A percentile compares a stretch with the other conserved stretches of the same genome.
Evolutionary conservation across 2,888 invertebrate genomes (phyloP).

Genomic region (Cerastis leucographa): DNA sequence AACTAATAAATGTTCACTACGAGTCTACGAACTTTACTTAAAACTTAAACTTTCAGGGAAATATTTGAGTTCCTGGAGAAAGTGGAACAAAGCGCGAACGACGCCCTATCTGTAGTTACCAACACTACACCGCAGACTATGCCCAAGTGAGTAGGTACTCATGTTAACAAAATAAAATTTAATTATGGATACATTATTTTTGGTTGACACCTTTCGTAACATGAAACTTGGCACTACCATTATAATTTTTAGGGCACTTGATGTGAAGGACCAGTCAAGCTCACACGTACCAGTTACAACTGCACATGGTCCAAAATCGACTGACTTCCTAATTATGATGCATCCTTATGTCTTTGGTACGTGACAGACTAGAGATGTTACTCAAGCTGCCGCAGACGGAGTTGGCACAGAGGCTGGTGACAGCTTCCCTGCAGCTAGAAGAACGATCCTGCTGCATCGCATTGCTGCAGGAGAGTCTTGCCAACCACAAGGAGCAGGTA

Average conservation of each 20-base stretch:
- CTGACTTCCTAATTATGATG: background rate
- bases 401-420: slow-evolving; percentile 91
- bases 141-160: slow-evolving; percentile 80
- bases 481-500: slow-evolving; percentile 89
- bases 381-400: slow-evolving; percentile 90
- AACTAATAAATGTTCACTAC: background rate
- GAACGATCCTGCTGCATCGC: slow-evolving; percentile 91
- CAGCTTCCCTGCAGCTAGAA: slow-evolving; percentile 91
- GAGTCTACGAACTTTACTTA: background rate
- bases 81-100: slow-evolving; percentile 90
- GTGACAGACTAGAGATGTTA: slow-evolving; percentile 89
- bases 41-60: slow-evolving; percentile 85
- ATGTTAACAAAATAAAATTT: background rate
- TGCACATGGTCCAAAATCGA: background rate
- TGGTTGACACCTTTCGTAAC: background rate
- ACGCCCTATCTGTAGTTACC: slow-evolving; percentile 86
- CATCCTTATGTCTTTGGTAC: background rate
- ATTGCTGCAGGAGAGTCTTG: slow-evolving; percentile 91
- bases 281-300: background rate
- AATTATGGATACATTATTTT: background rate
- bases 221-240: background rate
- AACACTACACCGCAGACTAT: slow-evolving; percentile 82
- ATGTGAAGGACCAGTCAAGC: background rate
- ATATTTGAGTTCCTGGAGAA: slow-evolving; percentile 92
- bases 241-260: background rate